Conservation (phyloP, 2,797 vertebrate species). For the Uromys caudimaculatus region DNA sequence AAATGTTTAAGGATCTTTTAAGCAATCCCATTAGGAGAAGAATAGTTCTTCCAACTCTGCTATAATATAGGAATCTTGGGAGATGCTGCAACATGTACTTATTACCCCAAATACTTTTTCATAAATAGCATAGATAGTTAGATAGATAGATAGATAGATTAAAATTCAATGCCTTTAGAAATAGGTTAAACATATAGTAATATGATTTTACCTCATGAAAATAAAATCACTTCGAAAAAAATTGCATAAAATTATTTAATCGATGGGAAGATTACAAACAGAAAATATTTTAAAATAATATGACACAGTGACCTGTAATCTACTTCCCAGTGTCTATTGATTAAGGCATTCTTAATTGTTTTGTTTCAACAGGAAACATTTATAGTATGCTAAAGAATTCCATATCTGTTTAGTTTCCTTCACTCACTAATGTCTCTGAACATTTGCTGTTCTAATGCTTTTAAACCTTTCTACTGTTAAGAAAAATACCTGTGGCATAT, state of each 20-base stretch:
- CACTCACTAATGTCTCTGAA: background rate
- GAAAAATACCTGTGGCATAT: background rate
- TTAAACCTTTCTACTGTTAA: background rate
- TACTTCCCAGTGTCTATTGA: conserved; percentile 25
- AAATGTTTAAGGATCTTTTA: conserved; percentile 50
- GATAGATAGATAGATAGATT: background rate
- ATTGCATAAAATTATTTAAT: background rate
- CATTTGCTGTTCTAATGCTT: background rate
- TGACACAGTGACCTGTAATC: background rate
- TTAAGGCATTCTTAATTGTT: background rate
- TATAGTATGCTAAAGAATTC: background rate
- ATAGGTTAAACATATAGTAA: conserved; percentile 57
- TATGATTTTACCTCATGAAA: conserved; percentile 51
- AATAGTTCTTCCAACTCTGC: conserved; percentile 65
- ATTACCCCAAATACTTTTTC: conserved; percentile 71
- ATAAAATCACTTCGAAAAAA: conserved; percentile 62
- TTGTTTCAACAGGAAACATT: conserved; percentile 51
- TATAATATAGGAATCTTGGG: conserved; percentile 76
- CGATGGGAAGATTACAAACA: background rate
- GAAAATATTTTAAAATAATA: background rate
- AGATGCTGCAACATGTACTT: conserved; percentile 78
- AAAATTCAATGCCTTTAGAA: background rate
- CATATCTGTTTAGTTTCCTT: background rate
- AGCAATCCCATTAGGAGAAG: background rate
- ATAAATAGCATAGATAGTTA: conserved; percentile 14